Evolutionary conservation across 1,140 invertebrate genomes (phyloP), one percentile per base, ranked within the genome.

Genomic region (Drosophila obscura): DNA sequence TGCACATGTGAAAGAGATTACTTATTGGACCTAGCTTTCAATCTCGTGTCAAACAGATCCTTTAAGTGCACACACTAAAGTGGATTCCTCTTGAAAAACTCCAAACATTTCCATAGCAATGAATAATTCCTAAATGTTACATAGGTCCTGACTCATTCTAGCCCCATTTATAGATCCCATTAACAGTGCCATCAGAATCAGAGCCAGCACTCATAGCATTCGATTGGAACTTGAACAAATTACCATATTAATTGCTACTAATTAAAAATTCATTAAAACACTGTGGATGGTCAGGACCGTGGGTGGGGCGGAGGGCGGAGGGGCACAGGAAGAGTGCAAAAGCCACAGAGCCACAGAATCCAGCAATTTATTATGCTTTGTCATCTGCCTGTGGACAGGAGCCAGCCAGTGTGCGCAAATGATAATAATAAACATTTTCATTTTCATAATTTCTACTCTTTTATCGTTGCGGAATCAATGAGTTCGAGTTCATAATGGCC

Each of bases 231-330:
- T 85, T 43, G n/a, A 80, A 88, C 83, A 83, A 88, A 88, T 88
- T 88, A 88, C 83, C 83, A 88, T 88, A 88, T 88, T 88, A 88
- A 88, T 88, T 88, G 76, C 76, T 69, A 88, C 83, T 88, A 88
- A 88, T 88, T 88, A 88, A 88, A 88, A 88, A 89, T 88, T 73
- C 83, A 88, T 88, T 88, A 88, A 83, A 88, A 77, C 67, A 64
- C 72, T 82, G 67, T 5, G 51, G 44, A 52, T 35, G 11, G 69
- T 59, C 77, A 53, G 72, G 43, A 66, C 53, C 66, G 31, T 53
- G 31, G 28, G 22, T 1, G n/a, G n/a, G n/a, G n/a, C n/a, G n/a
- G n/a, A n/a, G n/a, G 22, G 22, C 22, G 22, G 22, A 4, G 22
- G 35, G 31, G 13, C 35, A 19, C 44, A 22, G 62, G 8, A 22